phyloP scores from a whole-genome alignment of 2,113 vertebrate genomes.

The Pseudorhombus dupliciocellatus region DNA sequence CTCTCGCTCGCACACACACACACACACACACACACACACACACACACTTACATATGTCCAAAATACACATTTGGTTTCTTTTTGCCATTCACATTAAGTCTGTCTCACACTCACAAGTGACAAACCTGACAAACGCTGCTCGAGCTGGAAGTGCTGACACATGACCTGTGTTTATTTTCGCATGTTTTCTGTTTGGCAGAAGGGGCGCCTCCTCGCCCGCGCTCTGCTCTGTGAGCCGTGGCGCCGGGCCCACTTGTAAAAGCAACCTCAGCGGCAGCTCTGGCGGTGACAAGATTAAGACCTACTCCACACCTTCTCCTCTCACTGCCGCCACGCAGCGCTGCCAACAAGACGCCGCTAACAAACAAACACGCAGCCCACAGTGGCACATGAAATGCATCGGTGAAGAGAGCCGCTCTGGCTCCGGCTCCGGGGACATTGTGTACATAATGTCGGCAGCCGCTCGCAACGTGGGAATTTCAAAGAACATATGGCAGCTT shows the following conservation, averaged over 20 bases:
- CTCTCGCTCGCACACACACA: conserved; percentile 32
- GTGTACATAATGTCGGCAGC: conserved; percentile 67
- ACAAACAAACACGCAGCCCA: conserved; percentile 53
- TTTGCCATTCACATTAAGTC: background rate
- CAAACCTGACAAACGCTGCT: conserved; percentile 20
- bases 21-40: conserved; percentile 11
- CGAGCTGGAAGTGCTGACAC: conserved; percentile 17
- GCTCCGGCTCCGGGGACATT: conserved; percentile 52
- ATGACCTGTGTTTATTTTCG: conserved; percentile 22
- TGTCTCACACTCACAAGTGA: background rate
- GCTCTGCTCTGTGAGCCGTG: conserved; percentile 16
- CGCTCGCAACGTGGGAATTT: conserved; percentile 64
- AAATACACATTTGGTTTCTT: background rate
- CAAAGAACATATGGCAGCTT: conserved; percentile 70
- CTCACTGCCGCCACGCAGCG: conserved; percentile 30
- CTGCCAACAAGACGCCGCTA: conserved; percentile 52
- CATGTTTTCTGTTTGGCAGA: conserved; percentile 12
- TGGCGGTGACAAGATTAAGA: conserved; percentile 56
- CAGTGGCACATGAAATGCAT: conserved; percentile 64
- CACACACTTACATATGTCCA: background rate
- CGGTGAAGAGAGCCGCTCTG: conserved; percentile 50
- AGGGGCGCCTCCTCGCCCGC: background rate
- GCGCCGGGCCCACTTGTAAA: background rate
- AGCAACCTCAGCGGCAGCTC: background rate
- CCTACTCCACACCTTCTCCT: conserved; percentile 42